phyloP scores from a whole-genome alignment of 2,113 vertebrate genomes.

The Ramphastos sulfuratus region DNA sequence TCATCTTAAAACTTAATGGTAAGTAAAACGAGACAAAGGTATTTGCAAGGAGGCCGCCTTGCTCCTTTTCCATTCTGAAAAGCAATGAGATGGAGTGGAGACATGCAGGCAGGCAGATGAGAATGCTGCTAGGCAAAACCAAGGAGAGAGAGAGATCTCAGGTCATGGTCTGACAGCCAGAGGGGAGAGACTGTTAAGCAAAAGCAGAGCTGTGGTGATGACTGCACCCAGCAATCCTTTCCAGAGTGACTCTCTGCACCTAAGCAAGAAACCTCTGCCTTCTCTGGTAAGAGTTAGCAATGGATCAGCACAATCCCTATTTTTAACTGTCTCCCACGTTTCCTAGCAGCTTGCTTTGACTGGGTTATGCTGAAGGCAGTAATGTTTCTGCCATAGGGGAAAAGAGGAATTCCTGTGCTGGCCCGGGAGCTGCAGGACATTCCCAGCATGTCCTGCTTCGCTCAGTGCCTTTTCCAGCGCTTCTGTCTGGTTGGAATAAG shows the following conservation, averaged over 20 bases:
- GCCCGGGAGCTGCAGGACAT: background rate
- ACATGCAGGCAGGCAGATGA: background rate
- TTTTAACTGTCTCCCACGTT: background rate
- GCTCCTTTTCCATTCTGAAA: background rate
- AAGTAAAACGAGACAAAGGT: background rate
- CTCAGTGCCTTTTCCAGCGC: background rate
- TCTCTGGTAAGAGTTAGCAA: background rate
- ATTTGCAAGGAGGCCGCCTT: background rate
- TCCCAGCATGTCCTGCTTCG: background rate
- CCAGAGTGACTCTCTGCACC: background rate
- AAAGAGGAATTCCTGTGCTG: slow-evolving; percentile 48
- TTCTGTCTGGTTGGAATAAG: slow-evolving; percentile 30
- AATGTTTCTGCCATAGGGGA: background rate
- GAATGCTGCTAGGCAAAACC: background rate
- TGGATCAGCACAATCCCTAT: background rate
- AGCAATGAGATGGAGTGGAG: background rate
- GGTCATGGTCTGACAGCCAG: background rate
- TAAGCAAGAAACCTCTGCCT: background rate
- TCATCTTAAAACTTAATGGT: background rate
- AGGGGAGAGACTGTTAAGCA: background rate
- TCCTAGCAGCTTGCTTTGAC: slow-evolving; percentile 35
- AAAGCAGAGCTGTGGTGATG: background rate
- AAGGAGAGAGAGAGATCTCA: background rate
- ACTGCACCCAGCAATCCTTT: background rate
- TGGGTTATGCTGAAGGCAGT: background rate